Base-by-base conservation (phyloP, 2,888 invertebrate species). In the Hedya salicella region DNA sequence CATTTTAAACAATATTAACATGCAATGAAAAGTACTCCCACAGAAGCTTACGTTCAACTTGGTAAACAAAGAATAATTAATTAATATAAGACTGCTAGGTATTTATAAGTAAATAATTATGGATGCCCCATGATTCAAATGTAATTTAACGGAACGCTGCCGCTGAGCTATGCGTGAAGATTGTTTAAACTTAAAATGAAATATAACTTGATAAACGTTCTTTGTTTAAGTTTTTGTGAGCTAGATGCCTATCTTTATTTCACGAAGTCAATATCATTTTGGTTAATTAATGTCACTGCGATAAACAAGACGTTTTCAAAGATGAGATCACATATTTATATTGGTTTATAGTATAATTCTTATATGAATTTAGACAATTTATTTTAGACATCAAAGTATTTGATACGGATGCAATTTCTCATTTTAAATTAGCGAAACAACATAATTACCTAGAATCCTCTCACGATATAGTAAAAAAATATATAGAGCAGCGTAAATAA, bases 91-190 rank as follows among this genome's bases (percentile, higher is more conserved):
- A 40, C 25, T 25, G 11, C 8, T 54, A n/a, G 2, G 25, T 56
- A 57, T 57, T 56, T 57, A 57, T 19, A 46, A 17, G 30, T 32
- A n/a, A 46, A 30, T 4, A 17, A 44, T 57, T 17, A 44, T 44
- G 44, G 56, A 19, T 21, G 6, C 40, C 56, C 30, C 30, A 9
- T 19, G 57, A 19, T 32, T 46, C 32, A 17, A 57, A 32, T 59
- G 72, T 73, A 71, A 70, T 69, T 73, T 73, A 68, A 65, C 74
- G 73, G 65, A 69, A 59, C 60, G 73, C 67, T 67, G 74, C 21
- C 69, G 65, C 44, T 61, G 59, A 69, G 75, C 69, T 67, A 75
- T 70, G 75, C 70, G 68, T 65, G 52, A 17, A 44, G 66, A 67
- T 56, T 60, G 60, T 67, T 61, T 60, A 49, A 54, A 25, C 40